phyloP scores from a whole-genome alignment of 2,113 vertebrate species.

The Paralichthys olivaceus region DNA sequence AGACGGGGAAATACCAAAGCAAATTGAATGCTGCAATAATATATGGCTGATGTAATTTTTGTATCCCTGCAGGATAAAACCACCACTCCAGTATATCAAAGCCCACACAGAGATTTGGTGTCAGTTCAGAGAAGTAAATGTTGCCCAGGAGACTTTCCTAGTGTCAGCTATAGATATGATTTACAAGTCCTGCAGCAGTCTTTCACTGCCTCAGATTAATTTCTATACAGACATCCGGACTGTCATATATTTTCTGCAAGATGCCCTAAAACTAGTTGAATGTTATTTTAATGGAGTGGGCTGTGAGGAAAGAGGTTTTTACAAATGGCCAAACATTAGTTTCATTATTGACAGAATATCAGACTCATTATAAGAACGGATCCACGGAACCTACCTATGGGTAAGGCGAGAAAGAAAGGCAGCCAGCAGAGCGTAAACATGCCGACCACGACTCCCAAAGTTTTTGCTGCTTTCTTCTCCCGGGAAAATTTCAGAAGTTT shows the following conservation, averaged over 20 bases:
- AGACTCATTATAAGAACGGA: not conserved
- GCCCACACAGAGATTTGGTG: constrained; percentile 21
- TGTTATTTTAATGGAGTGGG: too few species aligned
- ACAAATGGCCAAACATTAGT: not conserved
- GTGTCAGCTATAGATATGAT: constrained; percentile 35
- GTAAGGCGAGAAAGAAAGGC: constrained; percentile 94
- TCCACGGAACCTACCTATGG: constrained; percentile 86
- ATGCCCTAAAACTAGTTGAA: constrained; percentile 9
- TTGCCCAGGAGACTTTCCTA: constrained; percentile 15
- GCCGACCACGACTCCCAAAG: constrained; percentile 93
- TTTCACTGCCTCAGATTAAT: constrained; percentile 2
- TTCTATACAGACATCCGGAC: not conserved
- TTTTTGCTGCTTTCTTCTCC: constrained; percentile 97
- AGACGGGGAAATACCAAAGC: not conserved
- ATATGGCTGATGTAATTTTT: constrained; percentile 16
- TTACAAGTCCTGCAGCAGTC: constrained; percentile 36
- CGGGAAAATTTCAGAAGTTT: constrained; percentile 95
- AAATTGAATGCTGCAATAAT: constrained; percentile 7
- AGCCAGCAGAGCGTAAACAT: constrained; percentile 97
- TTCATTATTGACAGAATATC: not conserved
- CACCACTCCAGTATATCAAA: constrained; percentile 29
- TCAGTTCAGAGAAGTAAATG: constrained; percentile 32
- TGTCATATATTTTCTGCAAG: not conserved
- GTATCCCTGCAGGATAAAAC: constrained; percentile 1
- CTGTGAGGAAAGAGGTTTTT: not conserved